Evolutionary conservation across 2,113 vertebrate genomes (phyloP).

Genomic region (Saguinus imperator): DNA sequence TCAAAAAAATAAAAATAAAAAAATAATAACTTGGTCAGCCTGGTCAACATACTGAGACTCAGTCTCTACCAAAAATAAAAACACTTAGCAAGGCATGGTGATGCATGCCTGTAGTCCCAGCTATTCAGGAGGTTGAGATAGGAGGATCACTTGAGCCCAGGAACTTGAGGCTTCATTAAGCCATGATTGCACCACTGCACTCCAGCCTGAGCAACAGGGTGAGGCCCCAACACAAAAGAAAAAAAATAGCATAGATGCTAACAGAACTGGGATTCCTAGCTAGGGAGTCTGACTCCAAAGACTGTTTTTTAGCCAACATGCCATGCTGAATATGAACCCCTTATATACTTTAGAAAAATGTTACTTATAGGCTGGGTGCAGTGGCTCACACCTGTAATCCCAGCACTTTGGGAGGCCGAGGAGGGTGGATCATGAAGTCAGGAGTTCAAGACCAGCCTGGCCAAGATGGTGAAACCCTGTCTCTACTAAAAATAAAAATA

Average conservation of each 20-base stretch:
- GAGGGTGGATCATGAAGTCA: too few species aligned
- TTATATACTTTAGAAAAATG: neutral
- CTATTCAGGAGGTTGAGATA: neutral
- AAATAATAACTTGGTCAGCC: neutral
- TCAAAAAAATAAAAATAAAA: too few species aligned
- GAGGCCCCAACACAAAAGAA: too few species aligned
- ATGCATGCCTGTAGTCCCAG: neutral
- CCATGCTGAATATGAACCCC: neutral
- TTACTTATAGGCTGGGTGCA: neutral
- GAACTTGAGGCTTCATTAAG: neutral
- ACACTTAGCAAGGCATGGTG: neutral
- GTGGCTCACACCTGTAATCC: too few species aligned
- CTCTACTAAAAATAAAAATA: too few species aligned
- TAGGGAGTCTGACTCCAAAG: neutral
- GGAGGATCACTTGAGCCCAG: neutral
- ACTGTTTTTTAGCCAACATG: neutral
- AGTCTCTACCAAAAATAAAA: neutral
- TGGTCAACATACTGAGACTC: neutral
- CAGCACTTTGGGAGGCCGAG: too few species aligned
- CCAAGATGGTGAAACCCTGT: too few species aligned
- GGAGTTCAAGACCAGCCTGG: too few species aligned
- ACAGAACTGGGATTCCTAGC: neutral
- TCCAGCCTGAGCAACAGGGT: too few species aligned
- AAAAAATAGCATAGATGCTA: neutral
- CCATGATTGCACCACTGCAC: too few species aligned